Evolutionary conservation across 2,113 vertebrate species (phyloP).

Genomic region (Proteles cristata): DNA sequence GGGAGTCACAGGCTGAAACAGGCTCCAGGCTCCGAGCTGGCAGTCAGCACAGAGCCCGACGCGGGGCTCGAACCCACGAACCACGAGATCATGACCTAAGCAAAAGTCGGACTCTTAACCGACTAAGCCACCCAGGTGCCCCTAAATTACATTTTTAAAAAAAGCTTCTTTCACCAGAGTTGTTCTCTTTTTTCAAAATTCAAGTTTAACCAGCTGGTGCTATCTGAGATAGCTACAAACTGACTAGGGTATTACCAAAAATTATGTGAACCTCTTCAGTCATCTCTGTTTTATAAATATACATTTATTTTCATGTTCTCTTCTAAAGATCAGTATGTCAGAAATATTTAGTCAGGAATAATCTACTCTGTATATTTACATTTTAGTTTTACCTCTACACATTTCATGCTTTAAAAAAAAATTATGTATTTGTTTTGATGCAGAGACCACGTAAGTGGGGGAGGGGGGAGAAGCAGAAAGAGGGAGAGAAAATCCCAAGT

Average conservation of each 20-base stretch:
- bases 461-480: too few species aligned
- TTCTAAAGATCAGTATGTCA: background rate
- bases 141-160: background rate
- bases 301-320: background rate
- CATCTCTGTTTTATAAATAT: background rate
- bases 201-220: background rate
- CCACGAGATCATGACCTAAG: too few species aligned
- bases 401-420: background rate
- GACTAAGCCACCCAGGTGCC: too few species aligned
- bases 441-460: too few species aligned
- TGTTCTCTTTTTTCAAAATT: background rate
- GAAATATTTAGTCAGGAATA: background rate
- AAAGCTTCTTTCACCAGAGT: background rate
- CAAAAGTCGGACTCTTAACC: too few species aligned
- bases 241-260: background rate
- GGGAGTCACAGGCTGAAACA: too few species aligned
- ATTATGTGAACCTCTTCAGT: background rate
- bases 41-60: too few species aligned
- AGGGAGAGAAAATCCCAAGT: too few species aligned
- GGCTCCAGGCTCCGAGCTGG: too few species aligned
- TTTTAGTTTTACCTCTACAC: background rate
- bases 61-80: too few species aligned
- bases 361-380: background rate
- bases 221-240: background rate
- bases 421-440: too few species aligned